Conservation (phyloP, 37 sponge, comb jelly and placozoan species). For the Diacarnus erythraeanus region DNA sequence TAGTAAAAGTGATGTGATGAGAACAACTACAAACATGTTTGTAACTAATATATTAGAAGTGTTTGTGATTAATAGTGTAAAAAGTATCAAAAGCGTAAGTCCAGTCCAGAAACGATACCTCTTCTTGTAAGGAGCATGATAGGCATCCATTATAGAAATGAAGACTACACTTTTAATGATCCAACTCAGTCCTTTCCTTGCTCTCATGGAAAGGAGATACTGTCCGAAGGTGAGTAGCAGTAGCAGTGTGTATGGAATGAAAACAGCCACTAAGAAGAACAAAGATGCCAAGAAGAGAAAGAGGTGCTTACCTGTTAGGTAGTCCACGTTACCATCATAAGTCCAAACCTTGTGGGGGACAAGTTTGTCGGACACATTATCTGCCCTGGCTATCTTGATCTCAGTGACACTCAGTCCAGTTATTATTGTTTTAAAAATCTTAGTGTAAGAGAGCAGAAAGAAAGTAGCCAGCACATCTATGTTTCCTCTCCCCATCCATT, state of each 20-base stretch:
- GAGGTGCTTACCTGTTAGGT: neutral
- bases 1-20: too few relatives aligned
- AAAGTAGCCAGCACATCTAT: conserved; percentile 4
- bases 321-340: conserved; percentile 20
- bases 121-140: neutral
- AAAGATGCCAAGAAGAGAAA: neutral
- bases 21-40: too few relatives aligned
- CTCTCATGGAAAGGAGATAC: neutral
- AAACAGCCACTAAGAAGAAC: neutral
- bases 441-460: conserved; percentile 11
- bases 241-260: conserved; percentile 4
- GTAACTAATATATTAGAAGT: too few relatives aligned
- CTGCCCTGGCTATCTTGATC: neutral
- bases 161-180: neutral
- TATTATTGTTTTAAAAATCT: conserved; percentile 1
- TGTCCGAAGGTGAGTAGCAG: neutral
- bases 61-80: neutral
- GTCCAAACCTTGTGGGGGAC: conserved; percentile 5
- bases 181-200: neutral
- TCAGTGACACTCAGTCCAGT: neutral
- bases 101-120: neutral
- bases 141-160: conserved; percentile 3
- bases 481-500: neutral
- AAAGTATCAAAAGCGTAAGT: neutral
- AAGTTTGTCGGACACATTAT: neutral